Conservation (phyloP, 2,888 invertebrate species). For the Cordilura impudica region DNA sequence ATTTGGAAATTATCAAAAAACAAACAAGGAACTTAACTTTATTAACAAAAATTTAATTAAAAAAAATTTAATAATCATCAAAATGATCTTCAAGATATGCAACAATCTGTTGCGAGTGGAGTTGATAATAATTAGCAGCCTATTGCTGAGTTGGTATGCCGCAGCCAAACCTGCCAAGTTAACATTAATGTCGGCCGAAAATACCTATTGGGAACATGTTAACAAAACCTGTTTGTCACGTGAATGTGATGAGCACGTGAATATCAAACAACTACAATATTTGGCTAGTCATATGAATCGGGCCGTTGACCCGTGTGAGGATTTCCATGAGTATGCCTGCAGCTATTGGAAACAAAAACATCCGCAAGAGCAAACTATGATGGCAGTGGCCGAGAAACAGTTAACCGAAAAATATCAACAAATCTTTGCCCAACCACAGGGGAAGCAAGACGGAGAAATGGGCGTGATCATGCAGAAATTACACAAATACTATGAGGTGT, state of each 20-base stretch:
- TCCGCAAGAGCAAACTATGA: constrained; percentile 61
- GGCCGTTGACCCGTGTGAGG: constrained; percentile 67
- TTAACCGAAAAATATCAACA: constrained; percentile 67
- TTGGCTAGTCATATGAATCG: constrained; percentile 66
- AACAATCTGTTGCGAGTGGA: background rate
- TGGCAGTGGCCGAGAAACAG: constrained; percentile 66
- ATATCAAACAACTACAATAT: constrained; percentile 64
- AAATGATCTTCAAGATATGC: background rate
- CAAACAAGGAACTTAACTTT: constrained; percentile 30
- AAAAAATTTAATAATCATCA: background rate
- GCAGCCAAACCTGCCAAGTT: constrained; percentile 22
- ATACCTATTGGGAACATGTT: constrained; percentile 54
- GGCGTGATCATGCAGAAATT: constrained; percentile 66
- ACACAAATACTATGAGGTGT: constrained; percentile 67
- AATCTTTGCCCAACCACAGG: constrained; percentile 14
- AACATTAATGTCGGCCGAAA: background rate
- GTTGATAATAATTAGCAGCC: background rate
- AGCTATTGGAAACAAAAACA: constrained; percentile 67
- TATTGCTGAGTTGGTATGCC: background rate
- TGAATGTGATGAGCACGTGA: constrained; percentile 66
- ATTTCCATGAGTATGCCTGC: constrained; percentile 71
- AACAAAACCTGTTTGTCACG: constrained; percentile 65
- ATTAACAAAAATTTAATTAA: background rate
- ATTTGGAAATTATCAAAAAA: constrained; percentile 39
- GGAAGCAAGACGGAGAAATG: background rate